phyloP scores from a whole-genome alignment of 2,888 invertebrate genomes.

The Linnaemya vulpina region DNA sequence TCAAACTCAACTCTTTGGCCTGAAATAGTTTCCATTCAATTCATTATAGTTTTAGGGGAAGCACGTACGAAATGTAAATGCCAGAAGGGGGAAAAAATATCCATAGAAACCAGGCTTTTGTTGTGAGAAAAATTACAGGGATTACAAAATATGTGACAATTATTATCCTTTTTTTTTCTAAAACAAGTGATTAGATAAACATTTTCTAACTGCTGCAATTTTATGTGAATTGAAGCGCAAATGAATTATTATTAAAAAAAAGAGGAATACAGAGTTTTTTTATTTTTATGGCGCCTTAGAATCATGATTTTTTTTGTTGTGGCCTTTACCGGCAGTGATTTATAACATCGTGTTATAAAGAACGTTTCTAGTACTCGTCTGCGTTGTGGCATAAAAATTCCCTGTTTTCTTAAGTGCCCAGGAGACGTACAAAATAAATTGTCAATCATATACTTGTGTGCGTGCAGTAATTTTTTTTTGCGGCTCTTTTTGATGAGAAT shows the following conservation, averaged over 20 bases:
- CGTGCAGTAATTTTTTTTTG: too few species aligned
- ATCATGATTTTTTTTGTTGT: not conserved
- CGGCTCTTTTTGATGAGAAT: too few species aligned
- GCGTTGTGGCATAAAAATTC: too few species aligned
- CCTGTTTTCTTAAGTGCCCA: too few species aligned
- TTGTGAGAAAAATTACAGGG: conserved; percentile 43
- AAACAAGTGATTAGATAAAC: not conserved
- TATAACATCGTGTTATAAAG: too few species aligned
- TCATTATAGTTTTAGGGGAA: conserved; percentile 10
- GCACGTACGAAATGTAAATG: not conserved
- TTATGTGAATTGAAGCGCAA: conserved; percentile 21
- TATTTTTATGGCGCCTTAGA: conserved; percentile 21
- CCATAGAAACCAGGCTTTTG: conserved; percentile 16
- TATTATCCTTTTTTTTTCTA: not conserved
- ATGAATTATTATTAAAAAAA: conserved; percentile 48
- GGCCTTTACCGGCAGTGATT: too few species aligned
- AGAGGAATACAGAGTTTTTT: not conserved
- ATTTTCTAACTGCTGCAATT: not conserved
- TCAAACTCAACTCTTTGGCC: not conserved
- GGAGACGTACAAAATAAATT: too few species aligned
- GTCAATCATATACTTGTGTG: too few species aligned
- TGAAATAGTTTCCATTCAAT: conserved; percentile 3
- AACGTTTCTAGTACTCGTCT: too few species aligned
- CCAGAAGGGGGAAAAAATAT: conserved; percentile 7
- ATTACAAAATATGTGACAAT: conserved; percentile 19